phyloP scores from a whole-genome alignment of 2,797 vertebrate species.

The Poeciliopsis turneri region DNA sequence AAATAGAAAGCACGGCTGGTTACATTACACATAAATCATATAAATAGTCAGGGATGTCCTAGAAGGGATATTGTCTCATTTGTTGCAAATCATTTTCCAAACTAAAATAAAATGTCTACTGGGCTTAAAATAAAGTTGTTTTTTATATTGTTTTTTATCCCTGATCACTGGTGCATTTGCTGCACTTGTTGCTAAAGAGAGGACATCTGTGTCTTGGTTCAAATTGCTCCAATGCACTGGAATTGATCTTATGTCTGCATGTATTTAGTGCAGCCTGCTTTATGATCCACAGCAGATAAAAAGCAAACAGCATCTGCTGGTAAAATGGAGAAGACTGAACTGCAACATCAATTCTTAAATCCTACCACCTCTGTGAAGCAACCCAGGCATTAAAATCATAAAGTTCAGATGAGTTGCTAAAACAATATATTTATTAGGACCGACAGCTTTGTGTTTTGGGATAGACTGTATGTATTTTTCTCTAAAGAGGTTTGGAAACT shows the following conservation, averaged over 20 bases:
- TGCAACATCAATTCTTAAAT: conserved; percentile 34
- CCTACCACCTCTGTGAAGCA: conserved; percentile 40
- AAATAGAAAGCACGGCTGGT: neutral
- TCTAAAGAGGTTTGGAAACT: neutral
- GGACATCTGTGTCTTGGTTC: neutral
- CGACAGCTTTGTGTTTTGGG: conserved; percentile 24
- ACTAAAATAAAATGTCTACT: neutral
- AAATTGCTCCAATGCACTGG: neutral
- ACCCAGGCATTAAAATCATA: conserved; percentile 28
- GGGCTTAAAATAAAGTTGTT: neutral
- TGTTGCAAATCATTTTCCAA: neutral
- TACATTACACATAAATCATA: neutral
- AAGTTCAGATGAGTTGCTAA: conserved; percentile 51
- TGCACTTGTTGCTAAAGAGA: neutral
- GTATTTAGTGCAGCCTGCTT: neutral
- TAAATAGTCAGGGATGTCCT: neutral
- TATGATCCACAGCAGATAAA: neutral
- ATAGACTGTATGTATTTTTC: neutral
- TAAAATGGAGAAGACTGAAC: neutral
- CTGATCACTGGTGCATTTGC: neutral
- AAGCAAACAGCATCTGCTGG: neutral
- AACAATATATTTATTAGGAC: conserved; percentile 19
- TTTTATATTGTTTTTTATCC: neutral
- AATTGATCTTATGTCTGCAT: conserved; percentile 4
- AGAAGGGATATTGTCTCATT: neutral